These are phyloP conservation scores for Drosophila mayaguana DNA, from an alignment of 2,888 invertebrate species.

Conservation along the genomic window DNA sequence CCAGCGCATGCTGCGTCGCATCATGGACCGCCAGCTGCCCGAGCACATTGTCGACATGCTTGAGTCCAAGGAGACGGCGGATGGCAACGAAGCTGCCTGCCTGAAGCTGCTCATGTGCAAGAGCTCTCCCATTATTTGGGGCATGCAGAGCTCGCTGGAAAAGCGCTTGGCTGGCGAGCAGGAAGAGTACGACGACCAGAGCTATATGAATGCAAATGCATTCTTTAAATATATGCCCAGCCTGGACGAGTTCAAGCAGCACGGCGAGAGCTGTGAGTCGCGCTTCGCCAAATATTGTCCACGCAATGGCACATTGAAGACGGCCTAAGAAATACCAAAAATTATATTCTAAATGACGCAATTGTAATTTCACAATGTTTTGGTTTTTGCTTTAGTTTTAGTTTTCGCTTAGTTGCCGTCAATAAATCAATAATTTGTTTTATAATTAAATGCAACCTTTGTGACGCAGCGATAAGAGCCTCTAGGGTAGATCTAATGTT, in stretches of 20 bases:
- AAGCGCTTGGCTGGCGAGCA: conserved; percentile 57
- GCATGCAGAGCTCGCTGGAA: conserved; percentile 90
- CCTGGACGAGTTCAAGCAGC: conserved; percentile 87
- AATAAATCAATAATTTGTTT: conserved; percentile 50
- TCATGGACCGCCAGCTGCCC: conserved; percentile 88
- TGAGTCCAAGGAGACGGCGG: conserved; percentile 86
- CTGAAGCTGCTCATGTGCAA: conserved; percentile 91
- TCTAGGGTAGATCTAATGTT: conserved; percentile 48
- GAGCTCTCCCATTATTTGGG: conserved; percentile 90
- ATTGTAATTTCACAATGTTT: conserved; percentile 1
- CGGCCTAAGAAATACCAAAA: neutral
- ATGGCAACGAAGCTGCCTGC: conserved; percentile 89
- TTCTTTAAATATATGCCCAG: conserved; percentile 89
- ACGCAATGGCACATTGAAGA: conserved; percentile 42
- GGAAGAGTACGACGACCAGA: conserved; percentile 61
- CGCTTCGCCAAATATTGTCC: conserved; percentile 86
- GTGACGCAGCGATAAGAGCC: conserved; percentile 38
- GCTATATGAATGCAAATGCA: conserved; percentile 77
- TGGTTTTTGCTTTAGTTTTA: conserved; percentile 1
- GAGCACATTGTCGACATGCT: conserved; percentile 88
- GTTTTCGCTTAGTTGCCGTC: conserved; percentile 24
- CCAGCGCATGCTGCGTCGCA: conserved; percentile 86
- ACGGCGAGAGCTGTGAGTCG: conserved; percentile 88
- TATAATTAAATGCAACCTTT: conserved; percentile 24
- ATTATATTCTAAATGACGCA: neutral